Percentiles rank a stretch among this genome's conserved stretches.
Conservation (phyloP, 2,797 vertebrate genomes). For the Pampus argenteus region DNA sequence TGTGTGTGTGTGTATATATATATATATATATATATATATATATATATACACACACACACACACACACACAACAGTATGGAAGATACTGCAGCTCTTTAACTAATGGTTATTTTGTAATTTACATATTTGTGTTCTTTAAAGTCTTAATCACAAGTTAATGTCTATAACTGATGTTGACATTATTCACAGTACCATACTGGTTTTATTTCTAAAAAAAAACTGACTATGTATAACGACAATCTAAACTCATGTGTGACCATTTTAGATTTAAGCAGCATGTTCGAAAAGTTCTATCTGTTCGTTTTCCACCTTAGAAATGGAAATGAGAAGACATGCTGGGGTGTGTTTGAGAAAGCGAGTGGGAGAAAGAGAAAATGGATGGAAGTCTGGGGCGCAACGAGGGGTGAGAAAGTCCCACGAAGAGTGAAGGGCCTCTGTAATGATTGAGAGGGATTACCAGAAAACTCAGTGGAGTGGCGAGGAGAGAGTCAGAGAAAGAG, state of each 20-base stretch:
- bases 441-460: slow-evolving; percentile 85
- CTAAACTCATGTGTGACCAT: not conserved
- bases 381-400: slow-evolving; percentile 66
- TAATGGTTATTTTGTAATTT: slow-evolving; percentile 11
- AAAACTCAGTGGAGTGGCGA: slow-evolving; percentile 79
- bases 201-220: slow-evolving; percentile 4
- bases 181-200: no score
- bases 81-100: slow-evolving; percentile 8
- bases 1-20: no score
- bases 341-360: slow-evolving; percentile 33
- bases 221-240: slow-evolving; percentile 1
- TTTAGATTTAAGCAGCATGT: slow-evolving; percentile 20
- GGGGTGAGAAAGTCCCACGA: slow-evolving; percentile 78
- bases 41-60: no score
- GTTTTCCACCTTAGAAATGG: slow-evolving; percentile 37
- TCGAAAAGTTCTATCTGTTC: slow-evolving; percentile 35
- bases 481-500: slow-evolving; percentile 39
- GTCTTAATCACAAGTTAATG: not conserved
- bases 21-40: no score
- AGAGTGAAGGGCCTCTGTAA: slow-evolving; percentile 83
- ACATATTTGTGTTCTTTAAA: not conserved
- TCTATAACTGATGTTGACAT: no score
- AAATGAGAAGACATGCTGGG: slow-evolving; percentile 35
- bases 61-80: not conserved
- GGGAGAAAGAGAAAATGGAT: slow-evolving; percentile 59